Evolutionary conservation across 2,113 vertebrate species (phyloP).

Genomic region (Oreochromis niloticus): DNA sequence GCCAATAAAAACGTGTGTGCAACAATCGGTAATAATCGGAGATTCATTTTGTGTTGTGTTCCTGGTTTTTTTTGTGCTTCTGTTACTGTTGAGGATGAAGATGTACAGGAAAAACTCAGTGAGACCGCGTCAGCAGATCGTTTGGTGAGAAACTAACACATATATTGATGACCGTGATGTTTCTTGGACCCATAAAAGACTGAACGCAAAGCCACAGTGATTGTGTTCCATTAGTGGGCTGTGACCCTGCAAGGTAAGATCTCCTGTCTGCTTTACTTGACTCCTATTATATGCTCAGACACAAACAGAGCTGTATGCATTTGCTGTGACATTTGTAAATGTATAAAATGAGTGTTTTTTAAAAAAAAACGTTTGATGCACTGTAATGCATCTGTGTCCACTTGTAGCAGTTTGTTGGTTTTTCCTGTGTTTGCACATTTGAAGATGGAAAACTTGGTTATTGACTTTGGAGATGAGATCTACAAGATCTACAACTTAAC

Average conservation of each 20-base stretch:
- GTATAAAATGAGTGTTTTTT: not conserved
- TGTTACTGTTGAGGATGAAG: not conserved
- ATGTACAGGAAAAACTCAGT: not conserved
- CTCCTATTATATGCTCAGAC: not conserved
- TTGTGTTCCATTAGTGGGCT: not conserved
- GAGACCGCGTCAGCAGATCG: not conserved
- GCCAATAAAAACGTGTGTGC: constrained; percentile 2
- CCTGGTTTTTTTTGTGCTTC: not conserved
- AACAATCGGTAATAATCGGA: not conserved
- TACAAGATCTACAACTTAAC: not conserved
- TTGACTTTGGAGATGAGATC: not conserved
- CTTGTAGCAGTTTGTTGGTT: not conserved
- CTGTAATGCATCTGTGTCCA: not conserved
- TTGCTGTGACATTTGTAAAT: not conserved
- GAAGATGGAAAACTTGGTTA: not conserved
- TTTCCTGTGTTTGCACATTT: not conserved
- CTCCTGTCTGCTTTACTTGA: not conserved
- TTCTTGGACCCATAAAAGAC: not conserved
- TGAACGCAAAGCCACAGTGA: not conserved
- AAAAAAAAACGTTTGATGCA: not conserved
- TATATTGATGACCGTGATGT: not conserved
- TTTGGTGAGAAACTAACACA: not conserved
- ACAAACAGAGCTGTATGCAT: not conserved
- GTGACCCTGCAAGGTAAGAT: not conserved
- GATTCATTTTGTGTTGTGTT: not conserved